phyloP scores from a whole-genome alignment of 2,113 vertebrate genomes.

The Cinclus mexicanus region DNA sequence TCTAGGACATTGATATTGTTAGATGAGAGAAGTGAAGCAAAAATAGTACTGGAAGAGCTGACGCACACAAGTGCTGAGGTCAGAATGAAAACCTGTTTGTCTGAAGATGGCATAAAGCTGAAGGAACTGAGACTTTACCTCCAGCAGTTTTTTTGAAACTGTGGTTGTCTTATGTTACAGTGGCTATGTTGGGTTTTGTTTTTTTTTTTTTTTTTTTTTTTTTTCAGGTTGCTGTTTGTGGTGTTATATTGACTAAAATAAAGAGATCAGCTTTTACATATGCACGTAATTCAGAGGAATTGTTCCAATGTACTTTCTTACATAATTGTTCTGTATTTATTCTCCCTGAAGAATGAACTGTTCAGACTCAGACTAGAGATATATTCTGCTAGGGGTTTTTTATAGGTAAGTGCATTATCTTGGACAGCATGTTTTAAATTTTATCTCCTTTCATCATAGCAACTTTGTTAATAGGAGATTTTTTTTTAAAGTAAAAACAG shows the following conservation, averaged over 20 bases:
- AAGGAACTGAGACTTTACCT: constrained; percentile 47
- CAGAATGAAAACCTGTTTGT: constrained; percentile 59
- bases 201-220: not conserved
- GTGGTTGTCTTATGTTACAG: not conserved
- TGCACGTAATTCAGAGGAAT: not conserved
- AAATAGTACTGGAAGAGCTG: constrained; percentile 58
- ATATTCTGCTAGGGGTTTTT: not conserved
- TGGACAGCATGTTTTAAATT: not conserved
- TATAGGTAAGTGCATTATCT: constrained; percentile 5
- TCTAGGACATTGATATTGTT: constrained; percentile 60
- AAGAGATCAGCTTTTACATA: not conserved
- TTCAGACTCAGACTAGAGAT: not conserved
- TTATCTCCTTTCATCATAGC: not conserved
- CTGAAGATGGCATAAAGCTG: constrained; percentile 53
- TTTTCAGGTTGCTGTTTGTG: constrained; percentile 39
- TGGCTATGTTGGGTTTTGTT: not conserved
- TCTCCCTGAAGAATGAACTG: constrained; percentile 19
- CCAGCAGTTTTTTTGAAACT: constrained; percentile 47
- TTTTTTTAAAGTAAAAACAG: not conserved
- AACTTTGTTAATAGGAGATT: not conserved
- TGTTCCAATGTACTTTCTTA: constrained; percentile 29
- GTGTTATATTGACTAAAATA: not conserved
- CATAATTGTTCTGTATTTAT: constrained; percentile 16
- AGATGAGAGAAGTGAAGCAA: constrained; percentile 48
- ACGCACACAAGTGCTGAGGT: constrained; percentile 58